Evolutionary conservation across 2,113 vertebrate genomes (phyloP), one percentile per base, ranked within the genome.

Genomic region (Thamnophis sirtalis): DNA sequence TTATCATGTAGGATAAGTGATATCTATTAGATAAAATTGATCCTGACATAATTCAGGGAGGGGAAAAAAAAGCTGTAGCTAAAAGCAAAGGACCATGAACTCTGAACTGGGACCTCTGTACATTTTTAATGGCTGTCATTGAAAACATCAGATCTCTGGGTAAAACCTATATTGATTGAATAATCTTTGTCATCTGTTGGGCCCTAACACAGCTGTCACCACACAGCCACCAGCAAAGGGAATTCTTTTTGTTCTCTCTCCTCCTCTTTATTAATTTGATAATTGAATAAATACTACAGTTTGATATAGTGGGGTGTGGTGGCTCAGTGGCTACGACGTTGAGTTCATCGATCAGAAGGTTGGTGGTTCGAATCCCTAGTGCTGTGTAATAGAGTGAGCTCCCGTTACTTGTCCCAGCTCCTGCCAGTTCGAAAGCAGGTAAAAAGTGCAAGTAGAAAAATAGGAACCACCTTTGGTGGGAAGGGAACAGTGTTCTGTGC

Each of bases 151-250:
- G 96, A 96, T 96, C 96, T 97, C 94, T 93, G 96, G 94, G 95
- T 96, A 96, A 97, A 97, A 96, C 96, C 94, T 95, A 93, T 98
- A 97, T 97, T 97, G 98, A 98, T 97, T 96, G 97, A 98, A 97
- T 98, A 98, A 98, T 98, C 97, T 97, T 96, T 97, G 97, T 98
- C 98, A 98, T 98, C 97, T 98, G 97, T 97, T 98, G 96, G 96
- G 97, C 97, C 97, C 97, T 98, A 98, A 98, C 98, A 98, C 98
- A 98, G 97, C 98, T 98, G 98, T 98, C 98, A 97, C 96, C 95
- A 96, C 95, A 95, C 56, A 68, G 97, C 96, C 97, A 98, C 96
- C 96, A 98, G 97, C 96, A 98, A 98, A 97, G 97, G 97, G 96
- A 96, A 97, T 97, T 85, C 24, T 28, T 63, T 28, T 28, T 22